Evolutionary conservation across 2,113 vertebrate species (phyloP).

Genomic region (Zosterops hypoxanthus): DNA sequence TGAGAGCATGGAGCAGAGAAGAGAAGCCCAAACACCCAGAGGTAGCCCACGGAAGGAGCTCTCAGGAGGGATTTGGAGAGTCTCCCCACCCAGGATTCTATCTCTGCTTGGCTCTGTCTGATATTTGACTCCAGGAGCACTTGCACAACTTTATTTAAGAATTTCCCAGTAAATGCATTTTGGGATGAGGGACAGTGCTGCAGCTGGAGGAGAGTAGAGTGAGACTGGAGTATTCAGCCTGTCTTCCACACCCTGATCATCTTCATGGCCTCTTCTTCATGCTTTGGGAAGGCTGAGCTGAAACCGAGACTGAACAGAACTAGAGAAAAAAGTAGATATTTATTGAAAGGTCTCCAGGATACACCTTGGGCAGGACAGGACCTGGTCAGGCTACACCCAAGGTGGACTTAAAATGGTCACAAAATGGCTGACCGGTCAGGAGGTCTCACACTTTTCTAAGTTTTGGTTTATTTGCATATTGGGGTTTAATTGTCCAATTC

Average conservation of each 20-base stretch:
- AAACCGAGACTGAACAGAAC: too few species aligned
- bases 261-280: neutral
- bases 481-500: too few species aligned
- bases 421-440: too few species aligned
- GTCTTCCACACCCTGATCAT: neutral
- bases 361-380: too few species aligned
- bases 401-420: too few species aligned
- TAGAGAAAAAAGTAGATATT: too few species aligned
- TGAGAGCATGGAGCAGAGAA: fast-evolving
- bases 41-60: neutral
- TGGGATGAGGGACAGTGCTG: neutral
- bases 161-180: neutral
- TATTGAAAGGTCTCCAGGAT: too few species aligned
- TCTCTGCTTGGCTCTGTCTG: neutral
- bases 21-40: neutral
- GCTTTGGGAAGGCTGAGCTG: too few species aligned
- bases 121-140: neutral
- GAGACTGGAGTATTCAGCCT: neutral
- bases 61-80: neutral
- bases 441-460: too few species aligned
- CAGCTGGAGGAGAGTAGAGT: fast-evolving
- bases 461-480: too few species aligned
- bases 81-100: too few species aligned
- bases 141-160: neutral
- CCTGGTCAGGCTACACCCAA: too few species aligned